Evolutionary conservation across 2,888 invertebrate species (phyloP).

Genomic region (Nesidiocoris tenuis): DNA sequence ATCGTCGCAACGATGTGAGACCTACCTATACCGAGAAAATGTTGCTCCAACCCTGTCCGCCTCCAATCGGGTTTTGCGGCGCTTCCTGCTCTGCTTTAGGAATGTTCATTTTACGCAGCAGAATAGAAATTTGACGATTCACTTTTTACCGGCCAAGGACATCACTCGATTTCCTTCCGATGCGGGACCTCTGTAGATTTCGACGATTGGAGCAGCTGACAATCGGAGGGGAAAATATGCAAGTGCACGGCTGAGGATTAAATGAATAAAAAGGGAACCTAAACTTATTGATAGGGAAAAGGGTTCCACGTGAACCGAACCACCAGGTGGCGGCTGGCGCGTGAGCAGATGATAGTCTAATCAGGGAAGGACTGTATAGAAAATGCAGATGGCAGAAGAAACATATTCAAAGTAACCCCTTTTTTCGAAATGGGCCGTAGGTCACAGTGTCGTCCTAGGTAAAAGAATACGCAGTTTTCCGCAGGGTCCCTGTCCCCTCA

Average conservation of each 20-base stretch:
- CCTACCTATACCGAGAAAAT: no score
- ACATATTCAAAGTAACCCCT: constrained; percentile 40
- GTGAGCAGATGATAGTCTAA: constrained; percentile 44
- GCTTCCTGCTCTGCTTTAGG: no score
- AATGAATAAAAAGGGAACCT: not conserved
- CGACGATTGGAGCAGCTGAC: not conserved
- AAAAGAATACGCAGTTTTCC: constrained; percentile 26
- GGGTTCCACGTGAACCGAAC: not conserved
- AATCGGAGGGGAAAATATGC: not conserved
- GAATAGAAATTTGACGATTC: not conserved
- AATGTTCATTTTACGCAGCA: not conserved
- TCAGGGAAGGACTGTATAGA: constrained; percentile 34
- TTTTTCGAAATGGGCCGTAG: not conserved
- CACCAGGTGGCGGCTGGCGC: constrained; percentile 24
- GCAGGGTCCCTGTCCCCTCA: no score
- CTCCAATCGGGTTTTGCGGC: no score
- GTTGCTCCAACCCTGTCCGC: no score
- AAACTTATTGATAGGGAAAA: not conserved
- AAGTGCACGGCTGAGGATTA: not conserved
- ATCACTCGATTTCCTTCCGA: not conserved
- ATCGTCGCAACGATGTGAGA: no score
- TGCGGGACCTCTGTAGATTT: not conserved
- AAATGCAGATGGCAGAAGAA: constrained; percentile 42
- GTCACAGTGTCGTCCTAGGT: constrained; percentile 26
- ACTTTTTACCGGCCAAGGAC: not conserved